Percentiles rank a stretch among this genome's conserved stretches.
Conservation (phyloP, 2,888 invertebrate species). For the Taenaris catops region DNA sequence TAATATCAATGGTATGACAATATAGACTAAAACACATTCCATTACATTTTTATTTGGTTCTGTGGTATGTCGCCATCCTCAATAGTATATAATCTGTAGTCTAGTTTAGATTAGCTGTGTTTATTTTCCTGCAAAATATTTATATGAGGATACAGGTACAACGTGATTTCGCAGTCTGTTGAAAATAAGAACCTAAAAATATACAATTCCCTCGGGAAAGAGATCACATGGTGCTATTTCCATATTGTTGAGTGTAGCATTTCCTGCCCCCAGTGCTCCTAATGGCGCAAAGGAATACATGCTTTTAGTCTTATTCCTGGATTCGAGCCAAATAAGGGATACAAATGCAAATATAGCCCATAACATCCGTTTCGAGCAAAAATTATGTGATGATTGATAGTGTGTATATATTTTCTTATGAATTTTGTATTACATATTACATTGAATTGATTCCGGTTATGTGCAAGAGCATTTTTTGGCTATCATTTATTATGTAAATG, state of each 20-base stretch:
- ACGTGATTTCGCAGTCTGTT: not conserved
- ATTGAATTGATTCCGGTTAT: too few relatives aligned
- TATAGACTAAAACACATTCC: too few relatives aligned
- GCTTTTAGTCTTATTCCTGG: slow-evolving; percentile 17
- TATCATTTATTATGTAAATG: too few relatives aligned
- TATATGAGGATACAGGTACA: not conserved
- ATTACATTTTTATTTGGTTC: too few relatives aligned
- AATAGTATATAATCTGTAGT: too few relatives aligned
- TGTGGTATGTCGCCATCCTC: too few relatives aligned
- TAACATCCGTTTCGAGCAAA: slow-evolving; percentile 14
- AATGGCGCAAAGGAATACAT: slow-evolving; percentile 8
- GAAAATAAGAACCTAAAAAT: slow-evolving; percentile 1
- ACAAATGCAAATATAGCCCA: slow-evolving; percentile 18
- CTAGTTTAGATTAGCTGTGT: too few relatives aligned
- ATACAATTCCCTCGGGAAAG: not conserved
- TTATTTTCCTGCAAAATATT: too few relatives aligned
- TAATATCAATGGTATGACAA: too few relatives aligned
- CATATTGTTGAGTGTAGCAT: slow-evolving; percentile 4
- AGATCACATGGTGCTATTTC: slow-evolving; percentile 4
- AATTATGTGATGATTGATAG: slow-evolving; percentile 14
- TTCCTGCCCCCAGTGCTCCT: slow-evolving; percentile 13
- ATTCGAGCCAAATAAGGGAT: slow-evolving; percentile 23
- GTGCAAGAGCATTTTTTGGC: too few relatives aligned
- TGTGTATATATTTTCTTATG: slow-evolving; percentile 1
- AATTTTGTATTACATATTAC: not conserved